Conservation (phyloP, 2,113 vertebrate species). For the Indicator indicator region DNA sequence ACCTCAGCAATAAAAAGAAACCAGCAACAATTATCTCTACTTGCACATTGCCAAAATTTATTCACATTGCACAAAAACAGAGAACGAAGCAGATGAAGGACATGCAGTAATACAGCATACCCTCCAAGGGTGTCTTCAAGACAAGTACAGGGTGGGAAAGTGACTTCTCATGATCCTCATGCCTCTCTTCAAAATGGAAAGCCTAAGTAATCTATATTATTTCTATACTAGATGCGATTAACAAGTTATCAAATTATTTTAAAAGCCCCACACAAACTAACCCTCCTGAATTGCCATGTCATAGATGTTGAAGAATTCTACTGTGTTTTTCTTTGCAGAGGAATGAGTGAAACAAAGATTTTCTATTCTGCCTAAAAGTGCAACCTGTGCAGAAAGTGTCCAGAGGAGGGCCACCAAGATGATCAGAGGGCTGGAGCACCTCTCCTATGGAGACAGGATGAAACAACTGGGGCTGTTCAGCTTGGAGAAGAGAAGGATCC, state of each 20-base stretch:
- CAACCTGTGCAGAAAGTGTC: background rate
- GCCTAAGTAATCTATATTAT: background rate
- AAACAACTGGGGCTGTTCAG: too few relatives aligned
- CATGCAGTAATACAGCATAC: background rate
- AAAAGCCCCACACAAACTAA: background rate
- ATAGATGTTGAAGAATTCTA: background rate
- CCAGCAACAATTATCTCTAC: background rate
- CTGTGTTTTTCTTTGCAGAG: slow-evolving; percentile 43
- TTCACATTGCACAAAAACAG: background rate
- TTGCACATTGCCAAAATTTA: background rate
- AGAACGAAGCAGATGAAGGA: background rate
- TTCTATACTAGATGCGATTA: background rate
- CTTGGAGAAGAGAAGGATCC: too few relatives aligned
- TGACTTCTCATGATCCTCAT: background rate
- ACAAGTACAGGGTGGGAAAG: background rate
- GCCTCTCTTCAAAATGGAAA: background rate
- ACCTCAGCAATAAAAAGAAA: background rate
- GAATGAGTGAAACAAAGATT: slow-evolving; percentile 34
- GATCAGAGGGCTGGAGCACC: too few relatives aligned
- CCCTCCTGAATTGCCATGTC: background rate
- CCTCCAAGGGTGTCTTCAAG: background rate
- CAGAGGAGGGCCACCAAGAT: too few relatives aligned
- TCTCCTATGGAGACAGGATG: too few relatives aligned
- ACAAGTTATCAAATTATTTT: background rate
- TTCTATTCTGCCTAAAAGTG: slow-evolving; percentile 12